Conservation (phyloP, 2,797 vertebrate genomes). For the Passerculus sandwichensis region DNA sequence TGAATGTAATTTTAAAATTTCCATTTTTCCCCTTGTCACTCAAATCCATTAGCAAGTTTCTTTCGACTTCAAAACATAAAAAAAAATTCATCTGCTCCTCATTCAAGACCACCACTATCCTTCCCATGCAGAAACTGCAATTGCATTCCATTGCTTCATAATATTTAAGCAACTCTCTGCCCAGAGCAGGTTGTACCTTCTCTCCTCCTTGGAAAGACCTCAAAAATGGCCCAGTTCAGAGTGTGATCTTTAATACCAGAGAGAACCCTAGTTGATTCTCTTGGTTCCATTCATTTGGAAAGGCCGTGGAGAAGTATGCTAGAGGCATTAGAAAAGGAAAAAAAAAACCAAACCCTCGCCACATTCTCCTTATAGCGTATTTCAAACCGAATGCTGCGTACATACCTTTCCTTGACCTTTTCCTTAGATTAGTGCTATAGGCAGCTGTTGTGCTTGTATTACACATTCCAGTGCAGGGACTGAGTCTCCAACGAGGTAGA, state of each 20-base stretch:
- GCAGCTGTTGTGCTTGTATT: conserved; percentile 48
- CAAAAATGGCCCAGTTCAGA: background rate
- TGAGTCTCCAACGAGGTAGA: background rate
- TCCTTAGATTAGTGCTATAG: conserved; percentile 73
- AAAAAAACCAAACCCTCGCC: too few relatives aligned
- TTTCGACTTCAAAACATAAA: background rate
- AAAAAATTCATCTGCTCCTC: background rate
- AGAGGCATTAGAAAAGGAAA: background rate
- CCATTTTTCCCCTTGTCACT: background rate
- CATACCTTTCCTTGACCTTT: conserved; percentile 81
- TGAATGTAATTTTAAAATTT: background rate
- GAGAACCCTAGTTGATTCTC: background rate
- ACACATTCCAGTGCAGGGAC: conserved; percentile 26
- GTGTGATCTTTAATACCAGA: background rate
- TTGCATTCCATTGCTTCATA: background rate
- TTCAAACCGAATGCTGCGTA: conserved; percentile 58
- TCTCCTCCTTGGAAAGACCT: background rate
- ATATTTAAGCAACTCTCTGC: background rate
- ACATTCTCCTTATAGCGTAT: background rate
- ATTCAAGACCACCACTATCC: background rate
- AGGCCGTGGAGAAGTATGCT: background rate
- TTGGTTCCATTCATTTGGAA: background rate
- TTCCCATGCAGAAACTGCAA: background rate
- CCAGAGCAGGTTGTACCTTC: background rate
- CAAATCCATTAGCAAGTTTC: background rate